Base-by-base conservation (phyloP, 1,140 invertebrate genomes). In the Trachymyrmex septentrionalis region DNA sequence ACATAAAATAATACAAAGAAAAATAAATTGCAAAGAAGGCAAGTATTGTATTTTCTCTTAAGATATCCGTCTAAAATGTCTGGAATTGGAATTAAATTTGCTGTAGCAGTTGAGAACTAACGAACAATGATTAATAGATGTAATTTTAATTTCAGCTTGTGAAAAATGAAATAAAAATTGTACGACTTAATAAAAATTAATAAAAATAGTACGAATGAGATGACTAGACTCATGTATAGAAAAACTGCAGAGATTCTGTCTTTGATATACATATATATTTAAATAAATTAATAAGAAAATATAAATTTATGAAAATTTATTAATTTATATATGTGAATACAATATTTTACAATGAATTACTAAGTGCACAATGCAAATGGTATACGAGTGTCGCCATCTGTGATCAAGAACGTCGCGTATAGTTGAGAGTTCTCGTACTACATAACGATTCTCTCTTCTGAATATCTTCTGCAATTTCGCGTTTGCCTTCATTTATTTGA, bases 341-440 rank as follows among this genome's bases (percentile, higher is more conserved):
- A 16, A 14, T 3, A 21, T 63, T 72, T 85, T 24, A 24, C n/a
- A 53, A 75, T 50, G 14, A 55, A 44, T 82, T 73, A 3, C n/a
- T 3, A 64, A 77, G 12, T 75, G 30, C 44, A 30, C 77, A 21
- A 27, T 2, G 38, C 19, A 44, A 61, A 77, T 34, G 1, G 50
- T 61, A 50, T 69, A 67, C 24, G 57, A 80, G 91, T 93, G 92
- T 72, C 91, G 92, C 90, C 92, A 93, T 93, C 92, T 92, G 85
- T 91, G 84, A 67, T 55, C 85, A 88, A 77, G 89, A 86, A 88
- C 67, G 87, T 86, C 14, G 67, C 64, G 48, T 30, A 27, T 34
- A 19, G 57, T 59, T 84, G 63, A 85, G 55, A 85, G 48, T 59
- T 38, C 30, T 69, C 48, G 16, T 61, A 75, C 81, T 77, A 44